Evolutionary conservation across 1,140 invertebrate genomes (phyloP), one percentile per base, ranked within the genome.

Genomic region (Leptopilina clavipes): DNA sequence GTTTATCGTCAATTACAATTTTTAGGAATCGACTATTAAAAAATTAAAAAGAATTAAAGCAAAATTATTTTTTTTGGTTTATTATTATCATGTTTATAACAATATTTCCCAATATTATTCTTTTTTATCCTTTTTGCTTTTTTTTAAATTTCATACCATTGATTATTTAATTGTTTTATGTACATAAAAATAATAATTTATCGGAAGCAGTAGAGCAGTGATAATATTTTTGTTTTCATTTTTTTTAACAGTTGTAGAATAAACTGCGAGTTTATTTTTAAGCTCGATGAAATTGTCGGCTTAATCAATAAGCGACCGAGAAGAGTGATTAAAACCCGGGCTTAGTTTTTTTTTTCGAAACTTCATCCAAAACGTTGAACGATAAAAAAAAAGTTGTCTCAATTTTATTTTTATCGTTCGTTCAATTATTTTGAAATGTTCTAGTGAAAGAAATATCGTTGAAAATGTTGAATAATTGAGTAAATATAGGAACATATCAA

Each of bases 231-330:
- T 9, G 37, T 40, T 40, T 40, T 9, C 37, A 40, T 40, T 40
- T 40, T 40, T 40, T 40, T 40, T 9, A 40, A 8, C 37, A 40
- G 37, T 40, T 40, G 37, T 40, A 40, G 37, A 7, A 54, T 54
- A 12, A 54, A 54, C n/a, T 54, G 48, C 6, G 18, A 54, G 48
- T 54, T 54, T 18, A n/a, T 3, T n/a, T 54, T 54, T 54, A 54
- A 54, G 48, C 48, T 18, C 48, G 48, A 17, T 54, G 48, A 54
- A 54, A 54, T 18, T n/a, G 48, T 54, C 8, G 48, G 48, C 48
- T 54, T 54, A 54, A 54, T 54, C 48, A 54, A 54, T 54, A 54
- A 54, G 14, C 48, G 48, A 54, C 48, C 17, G 48, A 54, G 48
- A 54, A 54, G 48, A 54, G 48, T 54, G 48, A 54, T 54, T 54